A percentile compares a stretch with the other conserved stretches of the same genome.
phyloP scores from a whole-genome alignment of 2,113 vertebrate genomes.

The Etheostoma cragini region DNA sequence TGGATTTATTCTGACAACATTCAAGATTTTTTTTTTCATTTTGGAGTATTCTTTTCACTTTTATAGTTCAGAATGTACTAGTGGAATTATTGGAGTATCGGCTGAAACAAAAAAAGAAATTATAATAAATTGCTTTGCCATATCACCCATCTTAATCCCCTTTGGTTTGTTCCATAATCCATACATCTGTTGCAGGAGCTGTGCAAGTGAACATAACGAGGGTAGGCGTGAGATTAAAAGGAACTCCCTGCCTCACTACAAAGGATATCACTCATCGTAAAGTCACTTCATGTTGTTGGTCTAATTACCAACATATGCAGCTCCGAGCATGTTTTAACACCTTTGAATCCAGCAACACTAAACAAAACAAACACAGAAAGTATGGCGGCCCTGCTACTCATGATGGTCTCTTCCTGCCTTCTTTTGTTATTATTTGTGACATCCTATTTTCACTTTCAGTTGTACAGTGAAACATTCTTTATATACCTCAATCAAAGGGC shows the following conservation, averaged over 20 bases:
- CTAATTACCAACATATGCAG: constrained; percentile 47
- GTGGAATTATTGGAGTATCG: neutral
- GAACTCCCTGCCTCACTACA: neutral
- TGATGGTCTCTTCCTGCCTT: neutral
- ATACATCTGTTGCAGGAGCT: neutral
- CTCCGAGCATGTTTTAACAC: neutral
- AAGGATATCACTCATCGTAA: constrained; percentile 22
- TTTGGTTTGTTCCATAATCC: neutral
- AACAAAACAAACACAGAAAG: constrained; percentile 12
- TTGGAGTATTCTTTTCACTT: neutral
- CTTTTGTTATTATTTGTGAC: constrained; percentile 1
- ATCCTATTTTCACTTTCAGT: constrained; percentile 19
- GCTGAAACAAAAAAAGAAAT: neutral
- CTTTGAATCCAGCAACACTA: neutral
- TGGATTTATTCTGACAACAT: neutral
- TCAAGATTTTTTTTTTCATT: neutral
- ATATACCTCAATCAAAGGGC: neutral
- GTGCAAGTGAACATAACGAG: neutral
- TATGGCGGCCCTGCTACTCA: neutral
- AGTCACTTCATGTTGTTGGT: constrained; percentile 20
- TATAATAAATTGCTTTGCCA: neutral
- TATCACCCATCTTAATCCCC: neutral
- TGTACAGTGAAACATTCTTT: neutral
- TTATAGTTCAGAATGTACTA: neutral
- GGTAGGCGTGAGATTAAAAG: constrained; percentile 1